Conservation (phyloP, 1,140 invertebrate species). For the Bombus vancouverensis region DNA sequence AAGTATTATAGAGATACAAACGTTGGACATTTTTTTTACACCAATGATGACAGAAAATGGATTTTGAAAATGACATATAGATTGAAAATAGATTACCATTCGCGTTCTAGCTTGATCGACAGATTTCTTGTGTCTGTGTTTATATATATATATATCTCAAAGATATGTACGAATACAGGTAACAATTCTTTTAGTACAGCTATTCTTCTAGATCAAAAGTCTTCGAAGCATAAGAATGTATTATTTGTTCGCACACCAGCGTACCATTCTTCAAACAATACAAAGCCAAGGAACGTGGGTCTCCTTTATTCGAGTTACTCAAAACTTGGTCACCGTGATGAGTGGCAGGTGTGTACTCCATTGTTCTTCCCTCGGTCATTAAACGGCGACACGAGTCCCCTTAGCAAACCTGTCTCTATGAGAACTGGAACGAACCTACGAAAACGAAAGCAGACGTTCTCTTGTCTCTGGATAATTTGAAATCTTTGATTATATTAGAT, state of each 20-base stretch:
- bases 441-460: slow-evolving; percentile 17
- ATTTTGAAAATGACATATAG: not conserved
- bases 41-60: not conserved
- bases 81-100: too few relatives aligned
- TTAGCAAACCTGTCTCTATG: not conserved
- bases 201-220: not conserved
- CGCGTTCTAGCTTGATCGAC: too few relatives aligned
- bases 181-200: not conserved
- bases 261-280: not conserved
- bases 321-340: slow-evolving; percentile 11
- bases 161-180: too few relatives aligned
- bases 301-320: not conserved
- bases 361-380: slow-evolving; percentile 44
- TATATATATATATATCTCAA: too few relatives aligned
- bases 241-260: not conserved
- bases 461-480: not conserved
- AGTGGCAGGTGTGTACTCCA: slow-evolving; percentile 19
- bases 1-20: not conserved
- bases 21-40: not conserved
- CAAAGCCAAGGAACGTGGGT: not conserved
- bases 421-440: slow-evolving; percentile 33
- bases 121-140: not conserved
- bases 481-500: not conserved
- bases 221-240: not conserved
- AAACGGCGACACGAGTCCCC: slow-evolving; percentile 32